Evolutionary conservation across 2,113 vertebrate species (phyloP), one percentile per base, ranked within the genome.

Genomic region (Oriolus oriolus): DNA sequence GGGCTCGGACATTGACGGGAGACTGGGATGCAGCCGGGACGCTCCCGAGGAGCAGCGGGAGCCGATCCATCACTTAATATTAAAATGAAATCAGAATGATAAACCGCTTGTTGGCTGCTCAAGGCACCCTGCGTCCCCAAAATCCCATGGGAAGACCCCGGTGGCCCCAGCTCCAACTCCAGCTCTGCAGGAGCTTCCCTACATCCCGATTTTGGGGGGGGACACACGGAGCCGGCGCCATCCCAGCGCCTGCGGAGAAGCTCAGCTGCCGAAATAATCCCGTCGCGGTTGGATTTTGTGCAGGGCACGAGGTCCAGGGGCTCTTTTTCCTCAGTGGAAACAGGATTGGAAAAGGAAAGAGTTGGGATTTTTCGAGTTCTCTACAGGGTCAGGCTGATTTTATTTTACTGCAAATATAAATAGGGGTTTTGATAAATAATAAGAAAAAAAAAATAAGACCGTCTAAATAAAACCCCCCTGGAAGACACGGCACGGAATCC

Each of bases 331-430:
- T 81, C 88, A 33, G 39, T 15, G 66, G 84, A 95, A 94, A 96
- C 13, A 42, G 75, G 95, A 92, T 85, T 84, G 90, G 64, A 60
- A 54, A 69, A 77, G 84, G 84, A 71, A 93, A 88, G 94, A 94
- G 95, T 63, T 8, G 87, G 84, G 94, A 82, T 87, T 95, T 92
- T 70, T 61, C 6, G 4, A 84, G 81, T 76, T 96, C 81, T 95
- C 78, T 45, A 4, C 70, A 6, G 91, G 96, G 95, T 96, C 93
- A 95, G 74, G 80, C 37, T 15, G 73, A 70, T 90, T 95, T 94
- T 70, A 90, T 92, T 97, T 75, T 22, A 30, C 84, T 53, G 77
- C 69, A 68, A 95, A 95, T 90, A 92, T 84, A 86, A 95, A 95
- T 31, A 64, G 30, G 42, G 89, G 4, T 93, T 87, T 94, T 84